Base-by-base conservation (phyloP, 2,888 invertebrate species). In the Leptinotarsa rubiginosa region DNA sequence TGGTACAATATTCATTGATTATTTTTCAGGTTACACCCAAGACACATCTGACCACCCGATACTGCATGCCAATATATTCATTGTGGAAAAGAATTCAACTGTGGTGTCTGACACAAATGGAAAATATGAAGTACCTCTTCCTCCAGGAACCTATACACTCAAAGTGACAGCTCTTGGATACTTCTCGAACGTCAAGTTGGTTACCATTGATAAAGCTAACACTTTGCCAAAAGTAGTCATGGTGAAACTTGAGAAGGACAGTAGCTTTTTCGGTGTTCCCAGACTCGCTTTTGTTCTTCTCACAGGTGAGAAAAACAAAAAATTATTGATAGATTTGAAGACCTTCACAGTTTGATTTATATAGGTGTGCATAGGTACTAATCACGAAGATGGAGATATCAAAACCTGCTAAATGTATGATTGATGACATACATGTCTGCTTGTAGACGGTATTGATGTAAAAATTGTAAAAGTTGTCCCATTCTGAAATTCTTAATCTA, bases 251-350 rank as follows among this genome's bases (percentile, higher is more conserved):
- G 90, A 90, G 65, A 88, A 89, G 15, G 92, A 95, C 81, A 92
- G 93, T 78, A 90, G 89, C 75, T 91, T 95, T 18, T 88, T 94
- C 80, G 96, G 96, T 0, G 88, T 96, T 88, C 94, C 96, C 0
- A 88, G 96, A 47, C 89, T 95, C 25, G 89, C 93, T 2, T 96
- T 96, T 85, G 92, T 96, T 49, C 90, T 95, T 83, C 84, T 95
- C 13, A 89, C 93, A 79, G 95, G 95, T 92, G 84, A 75, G 65
- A 13, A 18, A 10, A 10, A 47, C 7, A 5, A n/a, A 54, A 25
- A 68, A n/a, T 25, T 52, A 52, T 73, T 13, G n/a, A 69, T 22
- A 47, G 31, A 64, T 67, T 31, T 47, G n/a, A 25, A 47, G 25
- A 70, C 2, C 3, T 41, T 41, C 41, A 41, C 7, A 41, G 41